Evolutionary conservation across 1,140 invertebrate species (phyloP).

Genomic region (Ephestia elutella): DNA sequence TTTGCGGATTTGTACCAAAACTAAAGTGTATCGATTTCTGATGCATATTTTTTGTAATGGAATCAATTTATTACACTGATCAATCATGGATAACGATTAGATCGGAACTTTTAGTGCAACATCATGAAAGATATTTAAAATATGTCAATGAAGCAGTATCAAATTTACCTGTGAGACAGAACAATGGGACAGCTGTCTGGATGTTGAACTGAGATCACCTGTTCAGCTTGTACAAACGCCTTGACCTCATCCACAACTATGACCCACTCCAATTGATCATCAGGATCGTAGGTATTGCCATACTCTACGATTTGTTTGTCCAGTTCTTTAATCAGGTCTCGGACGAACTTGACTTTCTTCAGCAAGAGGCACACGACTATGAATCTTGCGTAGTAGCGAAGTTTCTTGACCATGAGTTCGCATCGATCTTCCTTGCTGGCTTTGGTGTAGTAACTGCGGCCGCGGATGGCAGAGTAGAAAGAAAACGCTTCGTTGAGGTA

Average conservation of each 20-base stretch:
- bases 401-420: conserved; percentile 98
- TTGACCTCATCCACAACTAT: conserved; percentile 96
- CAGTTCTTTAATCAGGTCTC: conserved; percentile 93
- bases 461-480: conserved; percentile 96
- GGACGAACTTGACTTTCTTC: conserved; percentile 95
- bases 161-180: conserved; percentile 86
- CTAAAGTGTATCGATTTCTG: too few species aligned
- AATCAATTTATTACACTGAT: too few species aligned
- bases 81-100: too few species aligned
- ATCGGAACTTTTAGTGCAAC: too few species aligned
- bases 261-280: conserved; percentile 97
- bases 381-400: conserved; percentile 96
- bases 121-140: too few species aligned
- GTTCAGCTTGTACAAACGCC: conserved; percentile 94
- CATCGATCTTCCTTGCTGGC: conserved; percentile 95
- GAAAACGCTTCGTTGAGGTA: conserved; percentile 97
- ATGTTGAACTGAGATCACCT: conserved; percentile 90
- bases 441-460: conserved; percentile 94
- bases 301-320: conserved; percentile 95
- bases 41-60: too few species aligned
- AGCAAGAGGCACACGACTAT: conserved; percentile 96
- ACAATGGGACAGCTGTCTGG: conserved; percentile 85
- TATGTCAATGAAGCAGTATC: too few species aligned
- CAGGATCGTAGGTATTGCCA: conserved; percentile 93
- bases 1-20: too few species aligned